phyloP scores from a whole-genome alignment of 2,888 invertebrate genomes.

The Tanaodytes sp. region DNA sequence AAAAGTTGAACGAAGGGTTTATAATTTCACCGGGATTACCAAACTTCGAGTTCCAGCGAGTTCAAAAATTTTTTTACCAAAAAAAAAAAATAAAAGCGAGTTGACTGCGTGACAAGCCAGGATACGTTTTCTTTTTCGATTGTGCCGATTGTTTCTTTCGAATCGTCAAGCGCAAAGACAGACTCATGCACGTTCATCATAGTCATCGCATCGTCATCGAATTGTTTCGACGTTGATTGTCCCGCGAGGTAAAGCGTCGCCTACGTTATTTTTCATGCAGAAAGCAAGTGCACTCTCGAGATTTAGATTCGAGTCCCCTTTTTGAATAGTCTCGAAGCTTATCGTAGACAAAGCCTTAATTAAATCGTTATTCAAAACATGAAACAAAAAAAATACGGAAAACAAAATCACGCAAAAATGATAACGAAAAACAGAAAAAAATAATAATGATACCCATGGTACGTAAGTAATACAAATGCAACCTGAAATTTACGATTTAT shows the following conservation, averaged over 20 bases:
- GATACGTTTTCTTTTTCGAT: conserved; percentile 27
- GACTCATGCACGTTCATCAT: conserved; percentile 40
- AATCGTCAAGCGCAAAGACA: conserved; percentile 36
- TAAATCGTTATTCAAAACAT: conserved; percentile 39
- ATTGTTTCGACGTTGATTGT: conserved; percentile 41
- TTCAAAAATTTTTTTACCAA: no score
- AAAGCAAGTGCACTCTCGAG: conserved; percentile 48
- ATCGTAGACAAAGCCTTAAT: conserved; percentile 50
- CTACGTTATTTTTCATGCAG: conserved; percentile 34
- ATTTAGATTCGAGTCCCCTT: conserved; percentile 49
- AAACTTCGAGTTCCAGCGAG: no score
- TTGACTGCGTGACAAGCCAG: conserved; percentile 46
- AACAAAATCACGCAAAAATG: conserved; percentile 12
- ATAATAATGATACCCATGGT: no score
- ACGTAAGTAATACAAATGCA: no score
- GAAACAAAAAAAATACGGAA: conserved; percentile 5
- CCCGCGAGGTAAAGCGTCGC: conserved; percentile 28
- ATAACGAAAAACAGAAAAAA: no score
- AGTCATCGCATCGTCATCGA: conserved; percentile 45
- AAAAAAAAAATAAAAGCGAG: no score
- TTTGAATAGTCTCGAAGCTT: conserved; percentile 50
- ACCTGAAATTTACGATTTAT: conserved; percentile 14
- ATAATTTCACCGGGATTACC: no score
- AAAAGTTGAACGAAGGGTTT: no score
- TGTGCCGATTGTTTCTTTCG: conserved; percentile 22